Conservation (phyloP, 64 coral and sea anemone genomes). For the Stichodactyla mertensii region DNA sequence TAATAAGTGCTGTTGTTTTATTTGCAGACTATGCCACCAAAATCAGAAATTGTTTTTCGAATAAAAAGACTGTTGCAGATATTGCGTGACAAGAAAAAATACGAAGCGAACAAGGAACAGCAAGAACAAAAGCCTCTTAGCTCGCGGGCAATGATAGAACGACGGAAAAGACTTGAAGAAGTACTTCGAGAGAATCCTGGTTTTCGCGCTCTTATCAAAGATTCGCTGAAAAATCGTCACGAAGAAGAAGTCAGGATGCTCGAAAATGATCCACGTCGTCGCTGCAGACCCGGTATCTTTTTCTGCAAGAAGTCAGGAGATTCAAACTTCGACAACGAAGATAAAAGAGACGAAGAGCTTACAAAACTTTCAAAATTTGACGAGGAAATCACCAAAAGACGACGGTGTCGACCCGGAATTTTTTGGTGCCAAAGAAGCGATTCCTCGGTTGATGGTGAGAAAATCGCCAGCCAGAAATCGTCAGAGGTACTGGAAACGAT, state of each 20-base stretch:
- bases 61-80: conserved; percentile 13
- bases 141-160: not conserved
- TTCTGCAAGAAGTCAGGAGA: not conserved
- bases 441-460: not conserved
- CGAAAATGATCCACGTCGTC: not conserved
- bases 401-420: conserved; percentile 20
- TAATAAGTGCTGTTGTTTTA: not conserved
- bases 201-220: not conserved
- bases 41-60: conserved; percentile 16
- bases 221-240: not conserved
- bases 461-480: not conserved
- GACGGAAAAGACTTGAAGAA: not conserved
- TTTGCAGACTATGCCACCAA: not conserved
- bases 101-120: not conserved
- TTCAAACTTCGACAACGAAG: not conserved
- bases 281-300: conserved; percentile 15
- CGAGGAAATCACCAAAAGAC: not conserved
- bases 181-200: conserved; percentile 13
- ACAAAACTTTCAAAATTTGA: not conserved
- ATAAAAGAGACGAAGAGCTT: not conserved
- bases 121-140: not conserved
- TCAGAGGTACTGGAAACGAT: not conserved
- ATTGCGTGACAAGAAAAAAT: not conserved
- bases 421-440: not conserved
- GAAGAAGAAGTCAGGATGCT: not conserved